Evolutionary conservation across 2,113 vertebrate genomes (phyloP), one percentile per base, ranked within the genome.

Genomic region (Anoplopoma fimbria): DNA sequence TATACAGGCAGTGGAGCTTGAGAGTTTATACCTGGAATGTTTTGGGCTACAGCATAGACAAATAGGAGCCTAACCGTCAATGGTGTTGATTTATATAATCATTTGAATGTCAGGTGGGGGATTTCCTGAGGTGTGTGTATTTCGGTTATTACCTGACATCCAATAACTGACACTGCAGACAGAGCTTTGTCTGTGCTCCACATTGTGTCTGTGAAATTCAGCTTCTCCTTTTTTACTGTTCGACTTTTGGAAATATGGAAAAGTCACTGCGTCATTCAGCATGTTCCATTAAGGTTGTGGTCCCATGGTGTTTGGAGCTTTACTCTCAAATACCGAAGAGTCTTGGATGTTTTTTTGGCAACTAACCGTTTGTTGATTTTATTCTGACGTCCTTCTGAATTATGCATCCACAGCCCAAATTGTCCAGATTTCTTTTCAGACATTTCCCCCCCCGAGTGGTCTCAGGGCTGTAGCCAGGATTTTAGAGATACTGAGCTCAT

Each of bases 61-160:
- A 45, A 38, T 36, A 12, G n/a, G 10, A 45, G 15, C 76, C 49
- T 67, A 57, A 70, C 69, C 36, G 75, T 55, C 42, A 36, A 34
- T n/a, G 36, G 21, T 79, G 73, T 69, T 80, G 76, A 84, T 91
- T 85, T 80, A 73, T 77, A 31, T 40, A 45, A 67, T 87, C 12
- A 88, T 92, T 88, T 91, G 76, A 92, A 87, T 78, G 60, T 81
- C 68, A 81, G 75, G 77, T 72, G 21, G 91, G 85, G 82, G 77
- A 85, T 92, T 91, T 87, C 92, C 90, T 69, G 58, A 83, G 40
- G 47, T 79, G 79, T 75, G 68, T 83, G 64, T 82, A 58, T 79
- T 89, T 90, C 53, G 68, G 89, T 89, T 70, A 88, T 80, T 86
- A 85, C 63, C 57, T 85, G 81, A 87, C 80, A 82, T 90, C 80